A percentile compares a stretch with the other conserved stretches of the same genome.
Conservation (phyloP, 2,888 invertebrate genomes). For the Herminia tarsipennalis region DNA sequence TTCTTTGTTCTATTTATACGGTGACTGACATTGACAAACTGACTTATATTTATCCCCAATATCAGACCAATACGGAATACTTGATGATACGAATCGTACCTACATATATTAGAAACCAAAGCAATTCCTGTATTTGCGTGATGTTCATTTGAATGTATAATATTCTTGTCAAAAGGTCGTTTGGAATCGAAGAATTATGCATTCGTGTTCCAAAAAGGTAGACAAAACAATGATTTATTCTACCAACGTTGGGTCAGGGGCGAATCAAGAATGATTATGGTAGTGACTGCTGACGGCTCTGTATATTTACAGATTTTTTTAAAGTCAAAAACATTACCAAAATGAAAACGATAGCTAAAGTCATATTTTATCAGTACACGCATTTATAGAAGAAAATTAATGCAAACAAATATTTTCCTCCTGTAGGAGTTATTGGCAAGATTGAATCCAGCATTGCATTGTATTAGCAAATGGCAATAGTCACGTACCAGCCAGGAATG, state of each 20-base stretch:
- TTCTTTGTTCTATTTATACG: no score
- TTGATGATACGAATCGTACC: not conserved
- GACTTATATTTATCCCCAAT: slow-evolving; percentile 8
- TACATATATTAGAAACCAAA: slow-evolving; percentile 11
- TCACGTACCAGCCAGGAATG: no score
- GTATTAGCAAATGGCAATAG: no score
- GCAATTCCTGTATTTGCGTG: slow-evolving; percentile 23
- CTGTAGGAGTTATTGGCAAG: no score
- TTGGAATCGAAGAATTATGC: slow-evolving; percentile 34
- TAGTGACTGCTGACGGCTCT: no score
- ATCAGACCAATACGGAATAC: slow-evolving; percentile 3
- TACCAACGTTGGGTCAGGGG: slow-evolving; percentile 20
- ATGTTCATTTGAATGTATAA: slow-evolving; percentile 34
- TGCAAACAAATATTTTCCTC: no score
- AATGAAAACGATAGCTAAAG: not conserved
- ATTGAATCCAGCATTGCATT: no score
- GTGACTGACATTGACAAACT: no score
- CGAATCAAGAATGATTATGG: slow-evolving; percentile 13
- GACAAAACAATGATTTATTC: slow-evolving; percentile 30
- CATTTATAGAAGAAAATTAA: no score
- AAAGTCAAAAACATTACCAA: no score
- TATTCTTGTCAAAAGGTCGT: slow-evolving; percentile 25
- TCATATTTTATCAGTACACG: no score
- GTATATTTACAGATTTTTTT: no score
- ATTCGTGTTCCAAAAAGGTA: slow-evolving; percentile 20